Evolutionary conservation across 2,888 invertebrate genomes (phyloP), one percentile per base, ranked within the genome.

Genomic region (Lagria hirta): DNA sequence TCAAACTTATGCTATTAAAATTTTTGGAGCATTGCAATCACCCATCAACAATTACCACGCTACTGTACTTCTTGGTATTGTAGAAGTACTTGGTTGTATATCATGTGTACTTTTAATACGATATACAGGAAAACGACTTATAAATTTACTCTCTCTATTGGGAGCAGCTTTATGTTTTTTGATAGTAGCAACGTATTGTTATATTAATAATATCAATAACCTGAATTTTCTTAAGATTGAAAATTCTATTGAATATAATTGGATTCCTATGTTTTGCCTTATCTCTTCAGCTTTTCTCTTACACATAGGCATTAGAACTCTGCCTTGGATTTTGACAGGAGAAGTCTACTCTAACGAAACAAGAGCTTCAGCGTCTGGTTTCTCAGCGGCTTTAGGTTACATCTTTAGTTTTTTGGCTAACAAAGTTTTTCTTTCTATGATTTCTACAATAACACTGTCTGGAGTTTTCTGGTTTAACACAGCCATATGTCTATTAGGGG

Each of bases 281-380:
- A 76, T 88, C 55, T 65, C 78, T 1, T 73, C 84, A 3, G 86
- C 87, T 0, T 80, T 88, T 54, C 70, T 85, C 24, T 78, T 85
- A 0, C 86, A 88, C 59, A 71, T 80, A 2, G 81, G 83, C 0
- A 83, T 88, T 27, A 74, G 86, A 35, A 70, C 85, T 47, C 68
- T 90, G 26, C 88, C 89, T 0, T 90, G 89, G 89, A 80, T 90
- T 49, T 73, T 89, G 6, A 83, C 86, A 22, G 88, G 88, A 4
- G 89, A 90, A 72, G 84, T 88, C 47, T 86, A 79, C 61, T 80
- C 83, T 15, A 78, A 80, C 0, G 79, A 80, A 44, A 82, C 83
- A 0, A 74, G 88, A 14, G 81, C 86, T 1, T 79, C 79, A 1
- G 87, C 85, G 0, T 83, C 86, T 0, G 89, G 89, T 0, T 69